Evolutionary conservation across 2,888 invertebrate species (phyloP).

Genomic region (Reticulitermes lucifugus): DNA sequence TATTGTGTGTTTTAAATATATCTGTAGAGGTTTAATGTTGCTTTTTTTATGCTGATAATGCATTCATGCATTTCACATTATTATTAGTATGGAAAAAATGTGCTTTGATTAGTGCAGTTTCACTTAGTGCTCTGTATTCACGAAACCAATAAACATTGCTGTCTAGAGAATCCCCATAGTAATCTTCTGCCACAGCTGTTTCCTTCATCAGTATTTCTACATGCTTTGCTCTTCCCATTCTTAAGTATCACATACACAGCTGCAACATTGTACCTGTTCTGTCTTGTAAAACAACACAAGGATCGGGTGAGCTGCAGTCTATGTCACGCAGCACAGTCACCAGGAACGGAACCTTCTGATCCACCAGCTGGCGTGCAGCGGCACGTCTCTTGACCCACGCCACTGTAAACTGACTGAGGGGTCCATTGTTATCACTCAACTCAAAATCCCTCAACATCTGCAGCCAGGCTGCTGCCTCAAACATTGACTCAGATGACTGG

Average conservation of each 20-base stretch:
- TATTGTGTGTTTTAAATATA: no score
- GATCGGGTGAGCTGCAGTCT: constrained; percentile 61
- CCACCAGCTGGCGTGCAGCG: constrained; percentile 55
- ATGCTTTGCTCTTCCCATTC: no score
- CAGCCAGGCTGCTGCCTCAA: constrained; percentile 51
- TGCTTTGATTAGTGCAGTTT: no score
- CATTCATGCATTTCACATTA: not conserved
- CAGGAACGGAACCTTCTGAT: constrained; percentile 59
- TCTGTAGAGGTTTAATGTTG: no score
- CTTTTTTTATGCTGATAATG: no score
- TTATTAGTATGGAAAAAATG: no score
- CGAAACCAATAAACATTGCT: no score
- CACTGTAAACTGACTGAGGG: constrained; percentile 54
- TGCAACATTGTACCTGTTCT: constrained; percentile 54
- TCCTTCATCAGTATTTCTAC: no score
- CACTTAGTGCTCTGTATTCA: no score
- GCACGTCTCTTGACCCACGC: constrained; percentile 55
- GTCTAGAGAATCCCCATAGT: no score
- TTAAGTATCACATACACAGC: no score
- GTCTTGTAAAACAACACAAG: constrained; percentile 61
- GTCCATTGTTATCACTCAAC: not conserved
- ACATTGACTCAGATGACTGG: constrained; percentile 40
- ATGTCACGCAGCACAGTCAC: constrained; percentile 60
- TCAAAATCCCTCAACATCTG: constrained; percentile 45
- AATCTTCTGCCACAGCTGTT: no score